Evolutionary conservation across 1,140 invertebrate species (phyloP), one percentile per base, ranked within the genome.

Genomic region (Protaetia brevitarsis): DNA sequence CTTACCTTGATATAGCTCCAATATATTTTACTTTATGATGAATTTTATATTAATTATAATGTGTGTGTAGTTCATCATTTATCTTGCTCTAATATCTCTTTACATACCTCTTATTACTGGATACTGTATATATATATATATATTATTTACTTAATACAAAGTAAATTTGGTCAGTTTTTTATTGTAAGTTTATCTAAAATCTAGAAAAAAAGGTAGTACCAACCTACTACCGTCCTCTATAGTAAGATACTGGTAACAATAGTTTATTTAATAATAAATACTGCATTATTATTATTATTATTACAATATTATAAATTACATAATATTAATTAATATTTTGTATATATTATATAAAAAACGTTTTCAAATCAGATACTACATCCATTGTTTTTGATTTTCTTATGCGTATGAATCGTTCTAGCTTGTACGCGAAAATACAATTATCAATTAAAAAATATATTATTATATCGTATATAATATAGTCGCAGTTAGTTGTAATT

Each of bases 121-220:
- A 51, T 51, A 51, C 19, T 19, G 26, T 59, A 59, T 59, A 34
- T 34, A 34, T n/a, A 7, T 34, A 58, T 23, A 4, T 58, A 4
- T 23, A 19, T 21, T 5, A 16, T 41, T 34, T 27, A 63, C 23
- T 63, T 27, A 36, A 63, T 45, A 56, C 23, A 45, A 65, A n/a
- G 37, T 65, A 65, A 59, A 59, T 65, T 65, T 65, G 64, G 64
- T 65, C 64, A 65, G 64, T 65, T 65, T 59, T 26, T 59, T 29
- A n/a, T n/a, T n/a, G n/a, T n/a, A 59, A 31, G 11, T 51, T 31
- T 59, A 59, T 59, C 57, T 59, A 59, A 59, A 59, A 59, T 59
- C 57, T 59, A 59, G n/a, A n/a, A n/a, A 19, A 51, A 29, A 10
- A 23, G 57, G 57, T 29, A 59, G 57, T n/a, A 58, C 11, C 16